These are phyloP conservation scores for Phoronis australis DNA, from an alignment of 2,888 invertebrate species.

Conservation along the genomic window DNA sequence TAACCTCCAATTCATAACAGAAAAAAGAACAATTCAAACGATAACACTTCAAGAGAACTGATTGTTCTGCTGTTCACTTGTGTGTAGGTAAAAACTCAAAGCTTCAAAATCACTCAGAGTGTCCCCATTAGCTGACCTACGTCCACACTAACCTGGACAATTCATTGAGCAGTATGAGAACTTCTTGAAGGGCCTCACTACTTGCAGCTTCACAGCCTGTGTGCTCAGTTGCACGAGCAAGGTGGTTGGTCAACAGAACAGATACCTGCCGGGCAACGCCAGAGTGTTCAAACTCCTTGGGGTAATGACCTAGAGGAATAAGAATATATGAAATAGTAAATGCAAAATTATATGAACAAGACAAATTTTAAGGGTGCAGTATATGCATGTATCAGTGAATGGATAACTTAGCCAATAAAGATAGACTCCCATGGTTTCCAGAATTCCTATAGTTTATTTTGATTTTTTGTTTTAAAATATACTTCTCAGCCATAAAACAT, in stretches of 20 bases:
- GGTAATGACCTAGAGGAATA: constrained; percentile 22
- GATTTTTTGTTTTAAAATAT: background rate
- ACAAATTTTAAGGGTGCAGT: background rate
- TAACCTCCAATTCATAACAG: too few species aligned
- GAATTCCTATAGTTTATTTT: background rate
- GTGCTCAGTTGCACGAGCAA: constrained; percentile 50
- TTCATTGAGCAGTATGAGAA: constrained; percentile 47
- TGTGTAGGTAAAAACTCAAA: too few species aligned
- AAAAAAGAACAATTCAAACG: too few species aligned
- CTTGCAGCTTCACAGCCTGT: constrained; percentile 46
- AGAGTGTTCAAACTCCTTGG: constrained; percentile 47
- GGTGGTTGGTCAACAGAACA: constrained; percentile 48
- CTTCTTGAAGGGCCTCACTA: constrained; percentile 52
- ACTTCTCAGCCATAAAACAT: too few species aligned
- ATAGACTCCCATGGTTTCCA: too few species aligned
- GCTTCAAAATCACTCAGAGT: too few species aligned
- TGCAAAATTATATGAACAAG: background rate
- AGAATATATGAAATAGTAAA: background rate
- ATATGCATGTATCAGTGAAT: too few species aligned
- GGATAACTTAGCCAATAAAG: too few species aligned
- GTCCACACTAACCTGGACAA: constrained; percentile 31
- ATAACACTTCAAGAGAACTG: too few species aligned
- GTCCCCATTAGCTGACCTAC: too few species aligned
- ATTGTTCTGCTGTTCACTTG: too few species aligned
- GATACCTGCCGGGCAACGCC: constrained; percentile 52